Evolutionary conservation across 2,797 vertebrate species (phyloP), one percentile per base, ranked within the genome.

Genomic region (Silurus lanzhouensis): DNA sequence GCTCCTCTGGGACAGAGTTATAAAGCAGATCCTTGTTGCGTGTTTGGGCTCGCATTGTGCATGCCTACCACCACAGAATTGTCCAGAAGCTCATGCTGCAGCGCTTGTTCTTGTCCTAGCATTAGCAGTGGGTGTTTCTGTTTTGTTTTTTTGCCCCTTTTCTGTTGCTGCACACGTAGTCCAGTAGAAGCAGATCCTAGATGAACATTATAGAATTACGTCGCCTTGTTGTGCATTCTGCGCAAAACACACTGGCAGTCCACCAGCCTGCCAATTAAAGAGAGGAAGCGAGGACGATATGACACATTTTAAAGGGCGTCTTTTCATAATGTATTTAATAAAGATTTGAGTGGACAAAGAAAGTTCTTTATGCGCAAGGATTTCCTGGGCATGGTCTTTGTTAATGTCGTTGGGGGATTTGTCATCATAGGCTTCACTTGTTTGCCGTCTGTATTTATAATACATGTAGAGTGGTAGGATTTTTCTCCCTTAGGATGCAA

Each of bases 231-330:
- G 25, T 38, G 76, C 31, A n/a, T 61, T 80, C 67, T 80, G 75
- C 27, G 66, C 75, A 79, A 66, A 72, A 61, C 67, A 31, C n/a
- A 75, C 68, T 87, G 82, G 85, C 85, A 81, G 13, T 61, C 46
- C 80, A 87, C 88, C 86, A 89, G 89, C 15, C 63, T 79, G 84
- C 88, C 87, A 90, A 89, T 92, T 91, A 91, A 79, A 48, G 52
- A 80, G 78, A 71, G 60, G 84, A 87, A 63, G 71, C 77, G 27
- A 55, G 66, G 44, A 38, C 86, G 44, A 88, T 85, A 58, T 68
- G 82, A 87, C 88, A 68, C 87, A 85, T 82, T 88, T 38, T 87
- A 87, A 8, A 80, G 22, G 81, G 70, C 84, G 63, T 75, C 44
- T 71, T 61, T 66, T 68, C 52, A 12, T 67, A 88, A 84, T 70